phyloP scores from a whole-genome alignment of 2,113 vertebrate genomes.

The Baryphthengus martii region DNA sequence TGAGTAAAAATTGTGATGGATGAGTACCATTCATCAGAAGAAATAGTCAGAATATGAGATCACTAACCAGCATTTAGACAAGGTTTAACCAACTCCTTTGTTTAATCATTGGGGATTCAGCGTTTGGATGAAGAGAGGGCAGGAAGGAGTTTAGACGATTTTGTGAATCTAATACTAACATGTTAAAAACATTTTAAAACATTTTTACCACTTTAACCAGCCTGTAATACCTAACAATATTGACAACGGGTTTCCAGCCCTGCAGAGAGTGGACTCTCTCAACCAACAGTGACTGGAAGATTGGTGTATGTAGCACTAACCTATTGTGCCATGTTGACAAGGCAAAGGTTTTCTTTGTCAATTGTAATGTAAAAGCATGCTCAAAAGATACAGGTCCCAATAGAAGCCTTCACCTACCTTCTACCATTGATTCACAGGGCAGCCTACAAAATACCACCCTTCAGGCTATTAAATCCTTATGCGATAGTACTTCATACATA shows the following conservation, averaged over 20 bases:
- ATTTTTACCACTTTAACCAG: neutral
- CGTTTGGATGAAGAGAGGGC: neutral
- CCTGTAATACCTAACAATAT: neutral
- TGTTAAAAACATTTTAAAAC: neutral
- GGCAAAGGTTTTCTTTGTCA: neutral
- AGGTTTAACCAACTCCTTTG: conserved; percentile 11
- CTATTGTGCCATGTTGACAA: neutral
- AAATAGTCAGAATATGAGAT: conserved; percentile 57
- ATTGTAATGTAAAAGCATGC: neutral
- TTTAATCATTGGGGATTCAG: conserved; percentile 26
- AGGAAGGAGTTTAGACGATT: neutral
- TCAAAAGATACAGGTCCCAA: neutral
- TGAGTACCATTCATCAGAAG: conserved; percentile 12
- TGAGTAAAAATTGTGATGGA: conserved; percentile 23
- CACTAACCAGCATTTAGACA: conserved; percentile 47
- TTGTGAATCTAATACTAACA: neutral
- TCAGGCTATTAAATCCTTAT: neutral
- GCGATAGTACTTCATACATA: neutral
- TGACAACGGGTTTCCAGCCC: neutral
- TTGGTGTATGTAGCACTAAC: accelerated
- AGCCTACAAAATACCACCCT: neutral
- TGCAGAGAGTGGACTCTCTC: neutral
- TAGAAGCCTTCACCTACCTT: neutral
- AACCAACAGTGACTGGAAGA: neutral
- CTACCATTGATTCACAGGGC: neutral